Evolutionary conservation across 1,140 invertebrate species (phyloP).

Genomic region (Lepidurus arcticus): DNA sequence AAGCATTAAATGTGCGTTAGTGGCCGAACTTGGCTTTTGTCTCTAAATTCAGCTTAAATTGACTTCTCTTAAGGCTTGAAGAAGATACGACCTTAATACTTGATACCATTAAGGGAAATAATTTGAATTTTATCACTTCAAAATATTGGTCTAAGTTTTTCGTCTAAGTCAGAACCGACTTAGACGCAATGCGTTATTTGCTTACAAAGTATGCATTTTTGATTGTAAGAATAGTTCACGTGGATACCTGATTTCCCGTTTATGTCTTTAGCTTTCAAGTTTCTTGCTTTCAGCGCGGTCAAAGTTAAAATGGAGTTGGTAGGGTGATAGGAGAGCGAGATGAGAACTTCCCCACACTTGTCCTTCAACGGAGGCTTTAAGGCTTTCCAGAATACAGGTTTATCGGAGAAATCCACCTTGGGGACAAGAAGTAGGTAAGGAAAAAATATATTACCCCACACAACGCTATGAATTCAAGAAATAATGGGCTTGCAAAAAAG

Average conservation of each 20-base stretch:
- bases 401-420: slow-evolving; percentile 83
- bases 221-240: not conserved
- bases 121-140: not conserved
- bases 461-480: not conserved
- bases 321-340: slow-evolving; percentile 85
- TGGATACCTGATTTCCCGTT: slow-evolving; percentile 85
- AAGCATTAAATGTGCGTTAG: not conserved
- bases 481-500: too few species aligned
- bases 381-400: slow-evolving; percentile 85
- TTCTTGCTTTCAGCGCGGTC: slow-evolving; percentile 81
- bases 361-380: slow-evolving; percentile 83
- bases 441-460: not conserved
- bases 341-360: slow-evolving; percentile 71
- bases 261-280: slow-evolving; percentile 88
- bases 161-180: too few species aligned
- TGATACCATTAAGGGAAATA: not conserved
- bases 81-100: not conserved
- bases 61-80: not conserved
- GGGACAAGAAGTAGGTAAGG: not conserved
- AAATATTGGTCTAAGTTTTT: too few species aligned
- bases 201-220: not conserved
- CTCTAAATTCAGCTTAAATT: not conserved
- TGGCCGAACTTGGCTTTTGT: not conserved
- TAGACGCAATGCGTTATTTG: not conserved
- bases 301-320: slow-evolving; percentile 75